Evolutionary conservation across 2,113 vertebrate genomes (phyloP).

Genomic region (Actenoides hombroni): DNA sequence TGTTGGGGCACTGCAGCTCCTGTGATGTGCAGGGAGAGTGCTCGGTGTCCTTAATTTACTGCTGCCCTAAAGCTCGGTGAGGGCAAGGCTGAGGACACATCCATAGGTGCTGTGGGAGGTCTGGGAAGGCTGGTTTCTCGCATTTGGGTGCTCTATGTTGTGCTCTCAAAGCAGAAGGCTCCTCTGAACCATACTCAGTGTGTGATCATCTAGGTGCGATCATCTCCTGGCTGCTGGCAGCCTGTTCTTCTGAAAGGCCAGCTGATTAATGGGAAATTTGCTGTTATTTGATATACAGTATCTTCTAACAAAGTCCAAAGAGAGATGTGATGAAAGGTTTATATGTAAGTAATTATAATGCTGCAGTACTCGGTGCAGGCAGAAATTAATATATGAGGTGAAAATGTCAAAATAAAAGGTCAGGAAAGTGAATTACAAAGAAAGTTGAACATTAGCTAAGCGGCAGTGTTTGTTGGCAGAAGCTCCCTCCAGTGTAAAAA

Average conservation of each 20-base stretch:
- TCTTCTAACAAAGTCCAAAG: conserved; percentile 64
- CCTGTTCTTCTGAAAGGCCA: conserved; percentile 30
- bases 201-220: neutral
- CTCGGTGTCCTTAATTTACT: neutral
- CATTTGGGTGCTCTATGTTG: accelerated
- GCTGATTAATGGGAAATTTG: conserved; percentile 45
- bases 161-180: neutral
- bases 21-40: neutral
- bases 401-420: conserved; percentile 71
- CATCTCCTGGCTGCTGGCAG: neutral
- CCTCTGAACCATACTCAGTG: neutral
- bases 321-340: conserved; percentile 64
- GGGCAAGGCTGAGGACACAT: neutral
- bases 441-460: conserved; percentile 47
- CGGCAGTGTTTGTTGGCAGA: conserved; percentile 35
- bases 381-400: conserved; percentile 55
- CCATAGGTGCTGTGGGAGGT: accelerated
- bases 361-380: conserved; percentile 51
- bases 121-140: neutral
- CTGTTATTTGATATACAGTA: conserved; percentile 38
- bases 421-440: conserved; percentile 65
- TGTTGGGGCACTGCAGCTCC: neutral
- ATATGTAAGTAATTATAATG: conserved; percentile 68
- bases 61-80: neutral
- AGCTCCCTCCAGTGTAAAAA: conserved; percentile 41